phyloP scores from a whole-genome alignment of 1,140 invertebrate species.

The Euglossa dilemma region DNA sequence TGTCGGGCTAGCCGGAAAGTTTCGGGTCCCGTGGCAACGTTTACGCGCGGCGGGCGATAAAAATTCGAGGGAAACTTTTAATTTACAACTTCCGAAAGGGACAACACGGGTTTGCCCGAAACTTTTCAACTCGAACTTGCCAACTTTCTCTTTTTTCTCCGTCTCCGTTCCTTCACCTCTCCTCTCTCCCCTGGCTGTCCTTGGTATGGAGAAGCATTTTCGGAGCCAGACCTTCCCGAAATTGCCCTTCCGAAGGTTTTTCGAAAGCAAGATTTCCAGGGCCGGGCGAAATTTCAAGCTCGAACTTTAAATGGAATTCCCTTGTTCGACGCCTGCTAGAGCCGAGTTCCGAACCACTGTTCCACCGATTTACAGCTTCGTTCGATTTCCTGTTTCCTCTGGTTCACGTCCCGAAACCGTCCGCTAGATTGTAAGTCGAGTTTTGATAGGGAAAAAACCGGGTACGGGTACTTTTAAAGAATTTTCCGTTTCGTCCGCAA shows the following conservation, averaged over 20 bases:
- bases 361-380: not conserved
- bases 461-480: no score
- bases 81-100: slow-evolving; percentile 22
- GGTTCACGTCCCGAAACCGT: not conserved
- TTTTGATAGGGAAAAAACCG: not conserved
- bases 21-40: not conserved
- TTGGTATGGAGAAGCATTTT: not conserved
- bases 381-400: not conserved
- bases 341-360: not conserved
- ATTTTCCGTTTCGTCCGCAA: no score
- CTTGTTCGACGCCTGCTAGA: not conserved
- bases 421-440: not conserved
- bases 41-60: not conserved
- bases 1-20: not conserved
- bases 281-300: not conserved
- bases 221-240: no score
- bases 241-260: not conserved
- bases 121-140: not conserved
- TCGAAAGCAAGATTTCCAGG: not conserved
- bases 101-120: not conserved
- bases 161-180: no score
- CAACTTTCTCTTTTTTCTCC: slow-evolving; percentile 22
- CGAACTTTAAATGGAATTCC: slow-evolving; percentile 34
- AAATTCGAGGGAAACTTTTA: slow-evolving; percentile 21
- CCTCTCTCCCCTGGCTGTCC: not conserved